phyloP scores from a whole-genome alignment of 1,140 invertebrate species.

The Habropoda laboriosa region DNA sequence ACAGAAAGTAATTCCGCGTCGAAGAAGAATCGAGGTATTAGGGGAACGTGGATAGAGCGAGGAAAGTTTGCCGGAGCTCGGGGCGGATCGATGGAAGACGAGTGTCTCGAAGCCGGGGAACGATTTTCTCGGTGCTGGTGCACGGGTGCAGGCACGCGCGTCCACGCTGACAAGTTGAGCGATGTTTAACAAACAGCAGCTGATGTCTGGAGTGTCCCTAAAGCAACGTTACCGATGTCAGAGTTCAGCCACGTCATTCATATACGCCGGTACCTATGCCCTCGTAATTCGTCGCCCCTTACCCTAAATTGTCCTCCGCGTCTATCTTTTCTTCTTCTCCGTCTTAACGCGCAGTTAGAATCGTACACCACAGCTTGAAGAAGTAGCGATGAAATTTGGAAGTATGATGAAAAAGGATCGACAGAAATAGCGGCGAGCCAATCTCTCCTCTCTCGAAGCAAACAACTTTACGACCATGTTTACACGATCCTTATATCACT shows the following conservation, averaged over 20 bases:
- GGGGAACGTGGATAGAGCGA: background rate
- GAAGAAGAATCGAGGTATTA: background rate
- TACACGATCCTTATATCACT: background rate
- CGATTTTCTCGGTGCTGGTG: background rate
- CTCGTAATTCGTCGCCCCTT: constrained; percentile 14
- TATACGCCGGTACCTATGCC: constrained; percentile 23
- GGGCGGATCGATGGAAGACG: background rate
- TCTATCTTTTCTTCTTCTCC: background rate
- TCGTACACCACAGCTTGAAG: too few relatives aligned
- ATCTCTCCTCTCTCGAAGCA: too few relatives aligned
- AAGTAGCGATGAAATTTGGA: too few relatives aligned
- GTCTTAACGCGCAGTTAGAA: too few relatives aligned
- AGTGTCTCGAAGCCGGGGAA: background rate
- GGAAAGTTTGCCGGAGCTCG: background rate
- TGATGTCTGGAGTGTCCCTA: constrained; percentile 63
- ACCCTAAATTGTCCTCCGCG: background rate
- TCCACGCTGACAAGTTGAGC: constrained; percentile 66
- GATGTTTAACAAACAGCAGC: constrained; percentile 73
- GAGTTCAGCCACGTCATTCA: constrained; percentile 65
- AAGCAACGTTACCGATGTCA: constrained; percentile 61
- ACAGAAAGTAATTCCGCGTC: background rate
- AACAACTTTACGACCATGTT: constrained; percentile 19
- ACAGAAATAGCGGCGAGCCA: too few relatives aligned
- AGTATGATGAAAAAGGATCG: too few relatives aligned
- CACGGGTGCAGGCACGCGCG: constrained; percentile 14